A percentile compares a stretch with the other conserved stretches of the same genome.
These are phyloP conservation scores for Ceryle rudis DNA, from an alignment of 2,797 vertebrate species.

Conservation along the genomic window DNA sequence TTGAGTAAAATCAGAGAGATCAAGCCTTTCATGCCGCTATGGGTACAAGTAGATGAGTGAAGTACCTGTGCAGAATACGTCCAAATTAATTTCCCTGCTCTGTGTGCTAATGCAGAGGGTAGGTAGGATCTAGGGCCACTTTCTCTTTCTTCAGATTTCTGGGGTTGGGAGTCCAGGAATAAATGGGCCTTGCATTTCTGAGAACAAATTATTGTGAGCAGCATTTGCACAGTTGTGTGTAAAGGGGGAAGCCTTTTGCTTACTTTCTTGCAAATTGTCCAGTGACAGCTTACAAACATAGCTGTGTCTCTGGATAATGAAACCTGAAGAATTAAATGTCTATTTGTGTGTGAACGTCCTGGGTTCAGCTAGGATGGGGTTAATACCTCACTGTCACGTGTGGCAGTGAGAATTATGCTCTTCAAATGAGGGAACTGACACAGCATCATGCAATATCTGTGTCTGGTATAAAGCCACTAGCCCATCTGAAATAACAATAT, in stretches of 20 bases:
- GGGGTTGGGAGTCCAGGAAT: neutral
- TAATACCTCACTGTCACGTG: no score
- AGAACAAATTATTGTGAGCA: neutral
- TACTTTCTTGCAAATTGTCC: neutral
- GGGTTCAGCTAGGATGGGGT: no score
- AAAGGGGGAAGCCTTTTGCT: neutral
- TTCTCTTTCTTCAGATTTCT: neutral
- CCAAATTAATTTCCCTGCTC: neutral
- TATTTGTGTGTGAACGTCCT: neutral
- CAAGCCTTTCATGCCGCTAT: neutral
- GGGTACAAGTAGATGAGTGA: neutral
- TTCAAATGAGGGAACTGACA: neutral
- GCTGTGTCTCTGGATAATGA: neutral
- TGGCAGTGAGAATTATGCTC: neutral
- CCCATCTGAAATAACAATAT: neutral
- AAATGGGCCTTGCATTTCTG: neutral
- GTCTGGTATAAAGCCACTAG: neutral
- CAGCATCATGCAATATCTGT: neutral
- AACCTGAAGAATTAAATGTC: neutral
- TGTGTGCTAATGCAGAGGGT: neutral
- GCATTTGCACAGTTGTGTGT: neutral
- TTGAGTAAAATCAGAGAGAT: neutral
- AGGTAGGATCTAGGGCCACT: neutral
- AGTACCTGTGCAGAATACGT: neutral
- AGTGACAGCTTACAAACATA: neutral